A percentile compares a stretch with the other conserved stretches of the same genome.
Evolutionary conservation across 1,140 invertebrate species (phyloP).

Genomic region (Anastatus disparis): DNA sequence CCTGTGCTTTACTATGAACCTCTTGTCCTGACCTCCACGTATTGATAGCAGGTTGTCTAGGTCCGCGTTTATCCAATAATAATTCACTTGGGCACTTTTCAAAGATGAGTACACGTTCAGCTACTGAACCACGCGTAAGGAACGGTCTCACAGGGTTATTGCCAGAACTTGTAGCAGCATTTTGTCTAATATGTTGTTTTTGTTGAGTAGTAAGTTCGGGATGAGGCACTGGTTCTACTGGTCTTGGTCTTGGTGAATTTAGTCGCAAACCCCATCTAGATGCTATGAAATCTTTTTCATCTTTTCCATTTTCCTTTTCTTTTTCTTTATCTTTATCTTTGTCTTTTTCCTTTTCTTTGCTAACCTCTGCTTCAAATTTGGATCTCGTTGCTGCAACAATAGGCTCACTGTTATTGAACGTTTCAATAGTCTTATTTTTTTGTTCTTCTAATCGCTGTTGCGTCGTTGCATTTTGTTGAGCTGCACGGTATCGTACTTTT

Average conservation of each 20-base stretch:
- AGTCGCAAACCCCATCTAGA: constrained; percentile 62
- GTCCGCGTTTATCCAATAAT: constrained; percentile 75
- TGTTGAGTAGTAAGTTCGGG: constrained; percentile 75
- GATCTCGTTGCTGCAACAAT: constrained; percentile 54
- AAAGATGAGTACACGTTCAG: constrained; percentile 90
- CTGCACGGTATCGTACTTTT: constrained; percentile 72
- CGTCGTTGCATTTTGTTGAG: constrained; percentile 66
- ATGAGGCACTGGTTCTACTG: constrained; percentile 70
- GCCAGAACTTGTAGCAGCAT: constrained; percentile 56
- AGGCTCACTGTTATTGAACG: constrained; percentile 46
- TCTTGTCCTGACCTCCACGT: constrained; percentile 72
- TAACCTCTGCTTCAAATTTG: constrained; percentile 50
- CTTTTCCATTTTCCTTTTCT: constrained; percentile 64
- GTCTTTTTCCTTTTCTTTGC: neutral
- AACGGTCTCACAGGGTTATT: constrained; percentile 83
- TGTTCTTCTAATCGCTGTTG: constrained; percentile 67
- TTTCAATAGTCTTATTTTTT: constrained; percentile 58
- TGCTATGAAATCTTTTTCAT: constrained; percentile 61
- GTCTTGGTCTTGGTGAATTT: constrained; percentile 54
- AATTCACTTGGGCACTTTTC: constrained; percentile 89
- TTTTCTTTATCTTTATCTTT: constrained; percentile 31
- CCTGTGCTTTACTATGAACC: constrained; percentile 78
- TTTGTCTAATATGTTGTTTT: constrained; percentile 71
- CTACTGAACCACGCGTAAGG: constrained; percentile 88
- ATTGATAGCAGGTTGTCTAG: constrained; percentile 66